Conservation (phyloP, 2,888 invertebrate species). For the Torymus aiolomorphi region DNA sequence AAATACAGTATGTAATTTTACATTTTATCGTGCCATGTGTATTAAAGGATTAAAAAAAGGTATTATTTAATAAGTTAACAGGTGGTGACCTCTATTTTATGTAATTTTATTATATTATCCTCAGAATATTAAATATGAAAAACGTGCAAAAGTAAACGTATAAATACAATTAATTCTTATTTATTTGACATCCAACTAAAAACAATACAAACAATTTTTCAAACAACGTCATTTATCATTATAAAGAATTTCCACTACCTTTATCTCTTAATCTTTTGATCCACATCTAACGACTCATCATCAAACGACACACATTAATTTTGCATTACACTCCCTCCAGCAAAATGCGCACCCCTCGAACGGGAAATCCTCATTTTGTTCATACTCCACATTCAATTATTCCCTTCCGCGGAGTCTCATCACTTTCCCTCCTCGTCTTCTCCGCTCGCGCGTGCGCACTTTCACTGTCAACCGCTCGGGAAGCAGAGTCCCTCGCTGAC, state of each 20-base stretch:
- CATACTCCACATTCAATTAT: constrained; percentile 10
- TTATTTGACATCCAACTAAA: no score
- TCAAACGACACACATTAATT: constrained; percentile 10
- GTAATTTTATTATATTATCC: no score
- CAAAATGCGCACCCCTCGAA: not conserved
- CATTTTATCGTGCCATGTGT: no score
- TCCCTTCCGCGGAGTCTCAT: constrained; percentile 15
- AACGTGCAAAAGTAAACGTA: not conserved
- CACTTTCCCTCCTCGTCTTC: constrained; percentile 31
- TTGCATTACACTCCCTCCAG: constrained; percentile 18
- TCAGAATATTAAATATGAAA: not conserved
- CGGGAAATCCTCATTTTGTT: constrained; percentile 22
- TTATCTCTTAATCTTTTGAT: not conserved
- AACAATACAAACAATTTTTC: not conserved
- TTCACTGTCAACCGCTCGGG: constrained; percentile 43
- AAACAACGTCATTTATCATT: not conserved
- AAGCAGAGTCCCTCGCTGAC: no score
- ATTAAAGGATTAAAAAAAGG: no score
- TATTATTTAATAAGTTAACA: no score
- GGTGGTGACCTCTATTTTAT: no score
- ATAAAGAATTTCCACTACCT: not conserved
- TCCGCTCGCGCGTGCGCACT: not conserved
- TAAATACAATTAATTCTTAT: no score
- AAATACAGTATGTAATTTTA: no score
- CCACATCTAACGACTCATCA: constrained; percentile 10